phyloP scores from a whole-genome alignment of 2,113 vertebrate species.

The Cettia cetti region DNA sequence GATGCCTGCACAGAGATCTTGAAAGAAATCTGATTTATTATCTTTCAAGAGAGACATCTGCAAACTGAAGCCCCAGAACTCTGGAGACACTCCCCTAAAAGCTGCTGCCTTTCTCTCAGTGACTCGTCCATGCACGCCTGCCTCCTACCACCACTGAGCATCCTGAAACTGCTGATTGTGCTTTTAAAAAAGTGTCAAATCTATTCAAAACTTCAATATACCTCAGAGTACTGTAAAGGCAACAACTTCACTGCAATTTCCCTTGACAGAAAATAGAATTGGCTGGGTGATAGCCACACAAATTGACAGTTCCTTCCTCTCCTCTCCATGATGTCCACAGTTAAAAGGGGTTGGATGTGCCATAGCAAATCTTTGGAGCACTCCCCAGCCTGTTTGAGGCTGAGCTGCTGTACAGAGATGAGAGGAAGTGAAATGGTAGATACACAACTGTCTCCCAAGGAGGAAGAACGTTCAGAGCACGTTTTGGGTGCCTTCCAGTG shows the following conservation, averaged over 20 bases:
- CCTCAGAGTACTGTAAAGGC: conserved; percentile 11
- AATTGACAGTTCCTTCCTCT: conserved; percentile 79
- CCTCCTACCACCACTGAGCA: neutral
- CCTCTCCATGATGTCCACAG: conserved; percentile 70
- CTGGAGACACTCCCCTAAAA: neutral
- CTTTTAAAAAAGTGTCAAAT: neutral
- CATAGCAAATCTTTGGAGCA: neutral
- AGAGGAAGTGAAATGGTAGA: neutral
- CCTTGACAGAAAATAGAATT: conserved; percentile 36
- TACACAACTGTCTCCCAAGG: neutral
- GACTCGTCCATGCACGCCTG: neutral
- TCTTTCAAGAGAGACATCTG: neutral
- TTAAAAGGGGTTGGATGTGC: conserved; percentile 50
- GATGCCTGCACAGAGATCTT: neutral
- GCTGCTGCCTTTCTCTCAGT: neutral
- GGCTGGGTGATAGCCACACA: conserved; percentile 66
- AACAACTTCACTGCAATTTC: conserved; percentile 23
- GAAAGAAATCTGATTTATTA: neutral
- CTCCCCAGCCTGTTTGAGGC: neutral
- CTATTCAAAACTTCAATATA: conserved; percentile 40
- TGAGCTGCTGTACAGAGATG: neutral
- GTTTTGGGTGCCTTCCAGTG: neutral
- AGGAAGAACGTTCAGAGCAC: neutral
- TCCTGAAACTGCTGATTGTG: neutral
- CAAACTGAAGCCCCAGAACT: neutral